These are phyloP conservation scores for Epizoanthus rinbou DNA, from an alignment of 92 coral and sea anemone genomes.

Conservation along the genomic window DNA sequence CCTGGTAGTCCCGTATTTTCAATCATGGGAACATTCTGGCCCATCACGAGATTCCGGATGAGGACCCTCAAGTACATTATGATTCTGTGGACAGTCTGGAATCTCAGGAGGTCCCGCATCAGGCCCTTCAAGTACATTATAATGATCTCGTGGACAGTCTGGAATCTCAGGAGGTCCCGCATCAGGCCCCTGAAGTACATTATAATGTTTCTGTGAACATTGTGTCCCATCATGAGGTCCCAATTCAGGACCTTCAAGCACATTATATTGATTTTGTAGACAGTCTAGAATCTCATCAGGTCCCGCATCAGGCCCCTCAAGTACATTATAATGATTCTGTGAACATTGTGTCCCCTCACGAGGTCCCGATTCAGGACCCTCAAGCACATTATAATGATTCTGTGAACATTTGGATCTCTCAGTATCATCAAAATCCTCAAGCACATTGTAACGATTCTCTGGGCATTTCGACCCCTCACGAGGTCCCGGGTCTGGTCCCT, in stretches of 20 bases:
- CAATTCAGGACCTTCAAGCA: constrained; percentile 14
- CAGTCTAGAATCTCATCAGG: background rate
- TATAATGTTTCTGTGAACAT: background rate
- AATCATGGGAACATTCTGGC: background rate
- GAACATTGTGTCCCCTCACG: background rate
- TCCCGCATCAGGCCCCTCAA: background rate
- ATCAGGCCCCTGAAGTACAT: constrained; percentile 7
- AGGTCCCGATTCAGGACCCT: constrained; percentile 3
- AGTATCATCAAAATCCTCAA: background rate
- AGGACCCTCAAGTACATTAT: constrained; percentile 17
- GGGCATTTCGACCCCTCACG: background rate
- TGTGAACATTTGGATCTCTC: too few species aligned
- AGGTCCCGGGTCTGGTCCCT: constrained; percentile 11
- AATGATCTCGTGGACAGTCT: background rate
- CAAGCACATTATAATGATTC: constrained; percentile 6
- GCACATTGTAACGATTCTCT: background rate
- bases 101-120: too few species aligned
- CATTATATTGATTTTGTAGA: background rate
- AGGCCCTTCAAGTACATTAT: constrained; percentile 10
- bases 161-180: too few species aligned
- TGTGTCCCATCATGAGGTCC: background rate
- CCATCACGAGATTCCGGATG: too few species aligned
- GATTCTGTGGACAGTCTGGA: background rate
- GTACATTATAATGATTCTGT: background rate
- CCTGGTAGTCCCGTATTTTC: too few species aligned